These are phyloP conservation scores for Pseudocheirus occidentalis DNA, from an alignment of 2,797 vertebrate species.

Conservation along the genomic window DNA sequence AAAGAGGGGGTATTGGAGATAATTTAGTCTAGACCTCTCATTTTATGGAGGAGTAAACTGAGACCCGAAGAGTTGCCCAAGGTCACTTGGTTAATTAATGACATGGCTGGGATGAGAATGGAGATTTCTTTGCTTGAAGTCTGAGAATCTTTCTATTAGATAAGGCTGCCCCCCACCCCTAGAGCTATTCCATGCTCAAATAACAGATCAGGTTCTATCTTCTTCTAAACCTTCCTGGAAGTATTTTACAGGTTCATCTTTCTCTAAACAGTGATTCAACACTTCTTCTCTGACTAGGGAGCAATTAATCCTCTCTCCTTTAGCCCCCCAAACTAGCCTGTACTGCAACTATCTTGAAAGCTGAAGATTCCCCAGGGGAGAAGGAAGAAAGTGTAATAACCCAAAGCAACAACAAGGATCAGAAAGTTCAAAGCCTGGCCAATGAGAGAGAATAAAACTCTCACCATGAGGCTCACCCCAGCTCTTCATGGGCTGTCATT, in stretches of 20 bases:
- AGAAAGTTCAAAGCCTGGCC: conserved; percentile 48
- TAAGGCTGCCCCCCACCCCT: background rate
- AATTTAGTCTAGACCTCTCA: background rate
- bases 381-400: conserved; percentile 21
- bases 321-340: conserved; percentile 14
- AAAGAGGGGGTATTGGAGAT: background rate
- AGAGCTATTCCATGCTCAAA: background rate
- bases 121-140: background rate
- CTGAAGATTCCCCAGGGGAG: conserved; percentile 7
- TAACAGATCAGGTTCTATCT: background rate
- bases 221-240: conserved; percentile 35
- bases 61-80: background rate
- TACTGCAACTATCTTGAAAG: conserved; percentile 31
- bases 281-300: conserved; percentile 53
- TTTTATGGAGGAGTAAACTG: background rate
- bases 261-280: conserved; percentile 58
- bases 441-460: background rate
- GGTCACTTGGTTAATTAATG: background rate
- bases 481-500: background rate
- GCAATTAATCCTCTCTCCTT: conserved; percentile 52
- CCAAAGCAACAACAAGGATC: conserved; percentile 5
- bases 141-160: background rate
- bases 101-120: background rate
- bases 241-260: conserved; percentile 54
- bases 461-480: background rate